Evolutionary conservation across 2,888 invertebrate genomes (phyloP).

Genomic region (Neoaliturus tenellus): DNA sequence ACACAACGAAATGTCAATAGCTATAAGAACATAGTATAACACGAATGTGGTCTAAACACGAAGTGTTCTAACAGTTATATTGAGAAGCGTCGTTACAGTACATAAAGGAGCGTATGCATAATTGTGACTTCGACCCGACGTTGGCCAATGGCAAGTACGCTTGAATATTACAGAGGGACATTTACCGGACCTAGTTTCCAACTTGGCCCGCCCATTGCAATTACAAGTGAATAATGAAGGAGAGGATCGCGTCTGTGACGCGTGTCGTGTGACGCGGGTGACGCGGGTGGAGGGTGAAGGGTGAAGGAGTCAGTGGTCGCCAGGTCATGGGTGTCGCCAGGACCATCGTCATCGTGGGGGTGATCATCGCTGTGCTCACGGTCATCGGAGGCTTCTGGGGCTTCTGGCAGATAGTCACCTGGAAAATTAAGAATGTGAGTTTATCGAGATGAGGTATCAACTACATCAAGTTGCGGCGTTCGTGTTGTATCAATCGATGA

Average conservation of each 20-base stretch:
- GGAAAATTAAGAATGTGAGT: background rate
- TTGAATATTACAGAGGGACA: slow-evolving; percentile 8
- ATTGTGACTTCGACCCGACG: background rate
- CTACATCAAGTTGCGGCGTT: too few species aligned
- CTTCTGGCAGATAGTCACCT: background rate
- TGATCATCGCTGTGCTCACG: background rate
- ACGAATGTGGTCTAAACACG: too few species aligned
- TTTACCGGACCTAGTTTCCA: slow-evolving; percentile 16
- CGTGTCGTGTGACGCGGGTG: background rate
- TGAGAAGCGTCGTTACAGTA: too few species aligned
- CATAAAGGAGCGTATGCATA: slow-evolving; percentile 6
- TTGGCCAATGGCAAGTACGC: background rate
- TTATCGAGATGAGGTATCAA: too few species aligned
- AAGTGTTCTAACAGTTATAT: too few species aligned
- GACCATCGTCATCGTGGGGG: background rate
- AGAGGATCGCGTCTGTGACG: background rate
- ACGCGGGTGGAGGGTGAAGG: too few species aligned
- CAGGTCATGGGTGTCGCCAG: background rate
- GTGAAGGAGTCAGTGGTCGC: background rate
- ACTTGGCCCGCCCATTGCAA: background rate
- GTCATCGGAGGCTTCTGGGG: background rate
- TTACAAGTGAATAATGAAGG: background rate
- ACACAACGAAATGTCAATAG: too few species aligned
- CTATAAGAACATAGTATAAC: too few species aligned
- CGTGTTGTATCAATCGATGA: too few species aligned